These are phyloP conservation scores for Pterocles burchelli DNA, from an alignment of 2,113 vertebrate species.

Conservation along the genomic window DNA sequence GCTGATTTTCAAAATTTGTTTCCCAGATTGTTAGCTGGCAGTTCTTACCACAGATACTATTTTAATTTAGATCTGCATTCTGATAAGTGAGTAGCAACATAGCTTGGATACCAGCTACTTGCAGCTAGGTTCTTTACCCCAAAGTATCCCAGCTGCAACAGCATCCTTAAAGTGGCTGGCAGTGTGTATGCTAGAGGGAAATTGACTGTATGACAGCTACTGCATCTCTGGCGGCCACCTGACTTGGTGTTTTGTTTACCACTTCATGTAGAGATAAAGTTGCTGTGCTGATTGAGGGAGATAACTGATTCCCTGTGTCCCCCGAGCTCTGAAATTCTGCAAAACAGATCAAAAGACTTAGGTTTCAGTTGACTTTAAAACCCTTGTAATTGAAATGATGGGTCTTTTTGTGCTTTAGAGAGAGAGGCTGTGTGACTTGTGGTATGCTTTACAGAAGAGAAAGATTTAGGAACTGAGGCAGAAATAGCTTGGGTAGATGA, in stretches of 20 bases:
- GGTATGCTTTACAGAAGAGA: neutral
- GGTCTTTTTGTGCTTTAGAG: neutral
- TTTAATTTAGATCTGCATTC: neutral
- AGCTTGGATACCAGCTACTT: neutral
- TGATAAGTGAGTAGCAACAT: neutral
- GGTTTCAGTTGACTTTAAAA: slow-evolving; percentile 4
- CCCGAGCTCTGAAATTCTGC: neutral
- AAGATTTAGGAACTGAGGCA: neutral
- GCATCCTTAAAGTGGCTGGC: neutral
- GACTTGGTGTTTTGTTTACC: slow-evolving; percentile 12
- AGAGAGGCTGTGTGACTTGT: neutral
- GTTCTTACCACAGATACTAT: neutral
- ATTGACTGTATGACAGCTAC: neutral
- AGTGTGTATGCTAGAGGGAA: neutral
- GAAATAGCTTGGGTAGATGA: neutral
- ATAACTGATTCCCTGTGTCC: neutral
- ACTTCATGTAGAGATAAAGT: slow-evolving; percentile 28
- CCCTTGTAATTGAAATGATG: neutral
- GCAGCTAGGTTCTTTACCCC: neutral
- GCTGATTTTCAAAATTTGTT: neutral
- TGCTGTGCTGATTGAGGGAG: slow-evolving; percentile 39
- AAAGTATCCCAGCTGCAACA: neutral
- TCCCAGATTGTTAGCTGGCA: neutral
- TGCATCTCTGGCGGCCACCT: neutral
- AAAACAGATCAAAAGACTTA: neutral